phyloP scores from a whole-genome alignment of 2,797 vertebrate genomes.

The Smutsia gigantea region DNA sequence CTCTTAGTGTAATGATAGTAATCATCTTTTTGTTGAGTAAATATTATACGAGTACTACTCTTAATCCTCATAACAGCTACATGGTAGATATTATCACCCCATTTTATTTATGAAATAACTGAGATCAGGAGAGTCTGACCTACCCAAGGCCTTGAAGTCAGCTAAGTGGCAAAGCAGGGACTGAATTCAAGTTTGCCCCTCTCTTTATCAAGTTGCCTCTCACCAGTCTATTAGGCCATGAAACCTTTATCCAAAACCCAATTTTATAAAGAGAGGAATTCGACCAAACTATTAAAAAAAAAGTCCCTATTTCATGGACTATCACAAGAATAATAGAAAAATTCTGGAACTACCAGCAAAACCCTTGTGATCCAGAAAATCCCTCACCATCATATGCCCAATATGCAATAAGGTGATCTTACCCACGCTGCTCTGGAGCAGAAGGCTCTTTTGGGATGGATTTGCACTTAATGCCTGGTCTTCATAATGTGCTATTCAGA shows the following conservation, averaged over 20 bases:
- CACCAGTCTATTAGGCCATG: background rate
- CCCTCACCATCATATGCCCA: background rate
- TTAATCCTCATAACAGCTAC: background rate
- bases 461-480: constrained; percentile 5
- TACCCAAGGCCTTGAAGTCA: background rate
- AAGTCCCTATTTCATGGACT: background rate
- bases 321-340: background rate
- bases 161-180: background rate
- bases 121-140: background rate
- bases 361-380: background rate
- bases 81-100: background rate
- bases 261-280: constrained; percentile 13
- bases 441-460: background rate
- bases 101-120: background rate
- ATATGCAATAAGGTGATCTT: background rate
- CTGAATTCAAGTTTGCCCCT: background rate
- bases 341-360: background rate
- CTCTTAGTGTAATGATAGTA: background rate
- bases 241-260: constrained; percentile 4
- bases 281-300: background rate
- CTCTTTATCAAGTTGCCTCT: background rate
- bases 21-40: background rate
- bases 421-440: background rate
- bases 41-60: background rate
- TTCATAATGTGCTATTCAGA: constrained; percentile 5